Conservation (phyloP, 1,140 invertebrate genomes). For the Bathynomus jamesi region DNA sequence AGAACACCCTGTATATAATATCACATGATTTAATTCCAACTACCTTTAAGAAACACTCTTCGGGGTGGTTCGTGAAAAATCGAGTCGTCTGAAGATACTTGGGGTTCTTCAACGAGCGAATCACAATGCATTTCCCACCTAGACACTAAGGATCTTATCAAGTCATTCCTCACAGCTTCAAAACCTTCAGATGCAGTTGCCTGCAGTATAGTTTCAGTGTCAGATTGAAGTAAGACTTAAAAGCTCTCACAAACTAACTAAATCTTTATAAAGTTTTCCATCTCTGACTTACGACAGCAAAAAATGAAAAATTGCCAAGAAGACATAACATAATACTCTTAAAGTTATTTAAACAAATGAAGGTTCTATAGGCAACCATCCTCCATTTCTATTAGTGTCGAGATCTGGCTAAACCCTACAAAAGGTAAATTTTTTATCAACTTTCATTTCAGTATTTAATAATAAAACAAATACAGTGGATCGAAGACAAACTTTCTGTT, state of each 20-base stretch:
- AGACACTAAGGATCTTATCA: conserved; percentile 18
- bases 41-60: conserved; percentile 24
- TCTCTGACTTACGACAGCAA: background rate
- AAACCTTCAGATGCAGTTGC: conserved; percentile 19
- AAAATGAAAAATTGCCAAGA: conserved; percentile 8
- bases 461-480: too few species aligned
- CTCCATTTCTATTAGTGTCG: too few species aligned
- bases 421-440: too few species aligned
- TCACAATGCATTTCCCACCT: conserved; percentile 32
- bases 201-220: background rate
- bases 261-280: background rate
- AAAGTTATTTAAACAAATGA: too few species aligned
- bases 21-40: too few species aligned
- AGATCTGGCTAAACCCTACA: too few species aligned
- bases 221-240: background rate
- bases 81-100: conserved; percentile 11
- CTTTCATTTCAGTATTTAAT: too few species aligned
- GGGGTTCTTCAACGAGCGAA: conserved; percentile 25
- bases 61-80: conserved; percentile 25
- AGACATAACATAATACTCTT: conserved; percentile 12
- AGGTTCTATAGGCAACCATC: too few species aligned
- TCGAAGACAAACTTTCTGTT: too few species aligned
- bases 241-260: background rate
- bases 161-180: conserved; percentile 13
- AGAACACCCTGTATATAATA: too few species aligned